phyloP scores from a whole-genome alignment of 1,140 invertebrate species.

The Papilio polytes region DNA sequence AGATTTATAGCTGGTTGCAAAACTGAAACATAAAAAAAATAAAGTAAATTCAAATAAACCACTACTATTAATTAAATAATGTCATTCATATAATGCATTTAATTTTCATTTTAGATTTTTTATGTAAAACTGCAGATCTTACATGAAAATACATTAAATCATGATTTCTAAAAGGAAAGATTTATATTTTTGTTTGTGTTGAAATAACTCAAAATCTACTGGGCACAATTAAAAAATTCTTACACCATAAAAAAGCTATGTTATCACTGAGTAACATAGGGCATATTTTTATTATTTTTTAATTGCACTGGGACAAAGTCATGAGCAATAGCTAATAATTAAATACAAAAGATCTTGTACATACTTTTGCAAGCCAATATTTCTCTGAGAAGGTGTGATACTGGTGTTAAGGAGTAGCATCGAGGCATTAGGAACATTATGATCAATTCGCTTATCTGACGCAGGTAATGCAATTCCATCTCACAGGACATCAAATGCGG shows the following conservation, averaged over 20 bases:
- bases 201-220: too few relatives aligned
- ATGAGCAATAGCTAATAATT: neutral
- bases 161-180: neutral
- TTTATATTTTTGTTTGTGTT: too few relatives aligned
- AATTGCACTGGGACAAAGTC: too few relatives aligned
- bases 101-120: too few relatives aligned
- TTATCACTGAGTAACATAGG: too few relatives aligned
- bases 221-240: too few relatives aligned
- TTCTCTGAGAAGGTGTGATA: slow-evolving; percentile 92
- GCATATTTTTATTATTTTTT: too few relatives aligned
- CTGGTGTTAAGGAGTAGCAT: slow-evolving; percentile 90
- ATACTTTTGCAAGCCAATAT: slow-evolving; percentile 92
- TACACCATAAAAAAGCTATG: too few relatives aligned
- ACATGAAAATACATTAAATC: neutral
- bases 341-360: slow-evolving; percentile 41
- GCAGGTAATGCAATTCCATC: slow-evolving; percentile 91
- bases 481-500: slow-evolving; percentile 89
- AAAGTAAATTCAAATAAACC: neutral
- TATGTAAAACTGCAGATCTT: neutral
- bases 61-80: too few relatives aligned
- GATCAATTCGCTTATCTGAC: slow-evolving; percentile 92
- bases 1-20: slow-evolving; percentile 92
- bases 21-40: slow-evolving; percentile 87
- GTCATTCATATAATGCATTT: too few relatives aligned
- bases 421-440: slow-evolving; percentile 92